phyloP scores from a whole-genome alignment of 1,140 invertebrate genomes.

The Centruroides vittatus region DNA sequence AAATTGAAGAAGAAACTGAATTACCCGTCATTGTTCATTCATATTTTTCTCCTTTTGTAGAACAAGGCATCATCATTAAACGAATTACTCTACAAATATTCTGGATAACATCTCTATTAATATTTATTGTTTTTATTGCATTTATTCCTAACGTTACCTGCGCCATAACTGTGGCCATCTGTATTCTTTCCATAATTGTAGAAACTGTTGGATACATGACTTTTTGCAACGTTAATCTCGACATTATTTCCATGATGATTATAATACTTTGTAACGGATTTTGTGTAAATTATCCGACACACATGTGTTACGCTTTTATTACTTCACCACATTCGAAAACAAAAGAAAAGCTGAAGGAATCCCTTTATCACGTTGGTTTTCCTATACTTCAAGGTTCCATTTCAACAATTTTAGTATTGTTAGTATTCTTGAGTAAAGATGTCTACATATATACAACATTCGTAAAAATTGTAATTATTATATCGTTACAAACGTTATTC shows the following conservation, averaged over 20 bases:
- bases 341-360: constrained; percentile 58
- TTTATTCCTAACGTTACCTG: constrained; percentile 90
- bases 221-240: constrained; percentile 82
- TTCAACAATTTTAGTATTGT: constrained; percentile 79
- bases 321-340: constrained; percentile 38
- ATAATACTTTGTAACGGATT: constrained; percentile 97
- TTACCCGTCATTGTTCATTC: constrained; percentile 55
- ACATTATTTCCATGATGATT: constrained; percentile 97
- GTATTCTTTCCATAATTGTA: constrained; percentile 87
- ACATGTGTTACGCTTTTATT: constrained; percentile 94
- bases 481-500: too few relatives aligned
- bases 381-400: constrained; percentile 90
- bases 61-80: constrained; percentile 82
- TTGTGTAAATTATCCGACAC: constrained; percentile 91
- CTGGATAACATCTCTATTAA: constrained; percentile 72
- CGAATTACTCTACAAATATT: constrained; percentile 86
- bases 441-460: constrained; percentile 95
- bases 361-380: constrained; percentile 73
- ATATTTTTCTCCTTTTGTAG: constrained; percentile 81
- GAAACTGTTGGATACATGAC: constrained; percentile 96
- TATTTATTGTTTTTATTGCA: constrained; percentile 91
- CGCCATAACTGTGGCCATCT: constrained; percentile 84
- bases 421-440: constrained; percentile 68
- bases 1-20: constrained; percentile 43
- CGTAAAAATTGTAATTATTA: constrained; percentile 72